Evolutionary conservation across 2,797 vertebrate species (phyloP).

Genomic region (Tenualosa ilisha): DNA sequence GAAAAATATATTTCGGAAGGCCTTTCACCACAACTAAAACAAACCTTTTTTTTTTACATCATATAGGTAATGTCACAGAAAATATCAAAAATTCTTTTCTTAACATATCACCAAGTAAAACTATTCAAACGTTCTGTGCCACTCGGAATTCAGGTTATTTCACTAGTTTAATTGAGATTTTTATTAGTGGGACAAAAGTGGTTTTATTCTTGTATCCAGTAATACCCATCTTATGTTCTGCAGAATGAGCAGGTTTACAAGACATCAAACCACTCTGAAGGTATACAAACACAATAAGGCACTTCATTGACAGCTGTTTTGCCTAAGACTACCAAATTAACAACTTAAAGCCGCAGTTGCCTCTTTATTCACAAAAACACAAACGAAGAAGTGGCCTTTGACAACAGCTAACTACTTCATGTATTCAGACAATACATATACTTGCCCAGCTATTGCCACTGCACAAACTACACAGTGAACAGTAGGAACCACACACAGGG

Average conservation of each 20-base stretch:
- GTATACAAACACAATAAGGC: not conserved
- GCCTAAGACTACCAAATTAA: not conserved
- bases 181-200: not conserved
- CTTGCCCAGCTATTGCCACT: not conserved
- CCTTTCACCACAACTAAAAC: not conserved
- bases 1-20: not conserved
- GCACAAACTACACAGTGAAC: not conserved
- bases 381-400: not conserved
- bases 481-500: not conserved
- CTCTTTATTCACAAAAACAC: no score
- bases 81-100: not conserved
- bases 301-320: not conserved
- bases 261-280: not conserved
- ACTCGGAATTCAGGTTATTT: not conserved
- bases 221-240: not conserved
- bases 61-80: not conserved
- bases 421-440: not conserved
- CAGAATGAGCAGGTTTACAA: not conserved
- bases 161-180: not conserved
- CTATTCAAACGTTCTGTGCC: not conserved
- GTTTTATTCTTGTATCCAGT: not conserved
- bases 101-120: not conserved
- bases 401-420: not conserved
- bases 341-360: not conserved
- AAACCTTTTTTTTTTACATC: not conserved